Percentiles rank a stretch among this genome's conserved stretches.
phyloP scores from a whole-genome alignment of 2,113 vertebrate genomes.

The Alces alces region DNA sequence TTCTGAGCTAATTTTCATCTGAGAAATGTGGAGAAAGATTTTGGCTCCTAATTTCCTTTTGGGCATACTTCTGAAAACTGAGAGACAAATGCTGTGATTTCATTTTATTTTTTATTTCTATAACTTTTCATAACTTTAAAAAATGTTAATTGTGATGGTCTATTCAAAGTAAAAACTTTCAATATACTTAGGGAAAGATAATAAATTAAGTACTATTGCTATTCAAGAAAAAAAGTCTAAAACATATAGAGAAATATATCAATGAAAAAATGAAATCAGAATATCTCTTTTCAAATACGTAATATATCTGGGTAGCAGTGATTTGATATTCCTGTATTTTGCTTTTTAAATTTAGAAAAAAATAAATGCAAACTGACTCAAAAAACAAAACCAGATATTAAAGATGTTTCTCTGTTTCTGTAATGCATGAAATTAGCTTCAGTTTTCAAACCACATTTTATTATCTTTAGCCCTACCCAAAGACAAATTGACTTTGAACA shows the following conservation, averaged over 20 bases:
- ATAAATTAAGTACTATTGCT: background rate
- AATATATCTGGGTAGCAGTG: background rate
- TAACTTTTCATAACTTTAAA: background rate
- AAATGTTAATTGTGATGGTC: background rate
- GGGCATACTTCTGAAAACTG: background rate
- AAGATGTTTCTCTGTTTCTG: constrained; percentile 11
- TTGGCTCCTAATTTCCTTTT: background rate
- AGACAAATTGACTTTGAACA: constrained; percentile 26
- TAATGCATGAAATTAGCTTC: background rate
- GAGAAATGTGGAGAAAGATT: constrained; percentile 6
- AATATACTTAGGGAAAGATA: background rate
- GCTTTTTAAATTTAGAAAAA: constrained; percentile 30
- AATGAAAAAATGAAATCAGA: background rate
- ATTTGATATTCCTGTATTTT: background rate
- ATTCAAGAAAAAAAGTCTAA: background rate
- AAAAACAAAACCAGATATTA: constrained; percentile 26
- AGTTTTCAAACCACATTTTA: constrained; percentile 26
- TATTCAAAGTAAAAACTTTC: background rate
- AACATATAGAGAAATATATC: background rate
- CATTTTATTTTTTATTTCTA: constrained; percentile 16
- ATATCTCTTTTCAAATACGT: constrained; percentile 13
- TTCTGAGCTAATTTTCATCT: constrained; percentile 25
- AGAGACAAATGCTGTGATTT: background rate
- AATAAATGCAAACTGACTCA: background rate
- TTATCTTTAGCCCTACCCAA: background rate